Conservation (phyloP, 2,797 vertebrate genomes). For the Pyrocephalus nanus region DNA sequence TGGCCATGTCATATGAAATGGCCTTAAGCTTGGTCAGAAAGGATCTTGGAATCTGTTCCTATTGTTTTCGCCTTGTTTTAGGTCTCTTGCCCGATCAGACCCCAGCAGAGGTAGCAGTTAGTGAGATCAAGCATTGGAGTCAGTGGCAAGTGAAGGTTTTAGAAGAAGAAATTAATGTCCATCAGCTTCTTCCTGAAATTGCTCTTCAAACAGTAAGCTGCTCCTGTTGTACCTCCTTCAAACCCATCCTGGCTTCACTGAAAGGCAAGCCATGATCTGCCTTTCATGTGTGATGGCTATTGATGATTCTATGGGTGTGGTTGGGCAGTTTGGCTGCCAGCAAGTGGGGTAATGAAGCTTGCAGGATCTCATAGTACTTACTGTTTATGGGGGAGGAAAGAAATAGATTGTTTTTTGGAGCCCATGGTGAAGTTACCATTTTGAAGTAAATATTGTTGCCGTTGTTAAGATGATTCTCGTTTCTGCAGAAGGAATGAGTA, state of each 20-base stretch:
- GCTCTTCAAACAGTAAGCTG: not conserved
- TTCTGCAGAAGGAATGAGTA: not conserved
- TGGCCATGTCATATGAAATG: rapidly evolving
- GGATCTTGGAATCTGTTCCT: not conserved
- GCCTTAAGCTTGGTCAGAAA: not conserved
- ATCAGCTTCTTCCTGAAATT: not conserved
- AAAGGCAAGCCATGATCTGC: not conserved
- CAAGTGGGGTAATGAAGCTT: not conserved
- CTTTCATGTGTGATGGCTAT: not conserved
- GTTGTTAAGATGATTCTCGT: not conserved
- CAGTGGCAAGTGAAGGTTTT: not conserved
- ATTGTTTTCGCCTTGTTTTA: not conserved
- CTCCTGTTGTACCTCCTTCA: not conserved
- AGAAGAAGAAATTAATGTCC: not conserved
- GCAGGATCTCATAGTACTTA: not conserved
- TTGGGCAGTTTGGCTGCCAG: not conserved
- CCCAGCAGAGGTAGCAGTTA: not conserved
- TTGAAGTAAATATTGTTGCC: not conserved
- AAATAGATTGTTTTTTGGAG: not conserved
- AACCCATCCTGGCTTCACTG: not conserved
- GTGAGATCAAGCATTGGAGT: not conserved
- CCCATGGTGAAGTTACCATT: not conserved
- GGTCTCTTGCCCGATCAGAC: not conserved
- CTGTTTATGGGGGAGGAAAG: not conserved
- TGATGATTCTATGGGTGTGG: not conserved